Base-by-base conservation (phyloP, 2,888 invertebrate genomes). In the Pedicia rivosa region DNA sequence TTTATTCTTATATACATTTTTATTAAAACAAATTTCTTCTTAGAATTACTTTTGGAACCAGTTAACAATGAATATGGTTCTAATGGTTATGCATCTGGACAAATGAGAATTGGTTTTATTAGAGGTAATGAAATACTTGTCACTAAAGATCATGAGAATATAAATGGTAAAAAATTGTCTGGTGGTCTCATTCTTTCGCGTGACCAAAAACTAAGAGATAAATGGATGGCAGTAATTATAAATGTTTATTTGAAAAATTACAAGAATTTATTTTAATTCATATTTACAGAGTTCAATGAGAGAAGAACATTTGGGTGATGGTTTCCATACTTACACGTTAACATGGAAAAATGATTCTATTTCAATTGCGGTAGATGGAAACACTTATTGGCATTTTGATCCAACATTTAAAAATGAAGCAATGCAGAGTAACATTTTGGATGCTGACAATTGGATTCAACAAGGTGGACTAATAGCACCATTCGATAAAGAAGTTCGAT, bases 401-500 rank as follows among this genome's bases (percentile, higher is more conserved):
- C 19, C 32, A 32, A 13, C 32, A n/a, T n/a, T 32, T 8, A 62
- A 63, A 5, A 55, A 70, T 2, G 56, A 62, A 29, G 35, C 42
- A 16, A 19, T 35, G 15, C 33, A 44, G 9, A 29, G 28, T 33
- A 47, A 41, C 39, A 35, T 49, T n/a, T 43, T 53, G 22, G 42
- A 64, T 2, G 65, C 67, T 1, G 46, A 62, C 0, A 63, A 62
- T 17, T 81, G 80, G 80, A 61, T n/a, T n/a, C n/a, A 59, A 16
- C 63, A 55, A 39, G 68, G 72, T 14, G 62, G 58, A 27, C 47
- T 53, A 29, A 67, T 78, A 59, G 77, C 81, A 3, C 83, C 83
- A 0, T 82, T 83, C 48, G 80, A 84, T 56, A 68, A 74, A 52
- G 67, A 78, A 65, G 80, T 77, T 12, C 10, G 15, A n/a, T n/a